phyloP scores from a whole-genome alignment of 2,797 vertebrate species.

The Ptychadena robeensis region DNA sequence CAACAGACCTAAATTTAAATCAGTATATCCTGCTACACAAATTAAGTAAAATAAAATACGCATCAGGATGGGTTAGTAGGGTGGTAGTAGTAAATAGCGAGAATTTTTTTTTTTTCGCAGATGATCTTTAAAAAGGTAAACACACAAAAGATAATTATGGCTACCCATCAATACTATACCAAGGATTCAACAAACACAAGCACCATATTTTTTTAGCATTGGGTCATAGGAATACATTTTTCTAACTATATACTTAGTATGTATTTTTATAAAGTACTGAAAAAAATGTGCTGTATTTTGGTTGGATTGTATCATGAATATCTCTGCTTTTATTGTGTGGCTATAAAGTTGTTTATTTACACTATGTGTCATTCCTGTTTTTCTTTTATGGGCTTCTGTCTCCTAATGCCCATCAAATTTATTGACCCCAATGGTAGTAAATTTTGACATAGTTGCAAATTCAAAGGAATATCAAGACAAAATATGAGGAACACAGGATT shows the following conservation, averaged over 20 bases:
- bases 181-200: neutral
- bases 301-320: neutral
- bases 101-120: too few relatives aligned
- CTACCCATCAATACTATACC: neutral
- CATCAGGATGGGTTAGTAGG: too few relatives aligned
- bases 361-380: neutral
- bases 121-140: neutral
- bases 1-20: too few relatives aligned
- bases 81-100: too few relatives aligned
- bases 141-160: neutral
- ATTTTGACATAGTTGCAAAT: neutral
- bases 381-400: neutral
- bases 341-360: slow-evolving; percentile 10
- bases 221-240: neutral
- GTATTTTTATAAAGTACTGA: neutral
- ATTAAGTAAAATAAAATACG: too few relatives aligned
- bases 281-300: neutral
- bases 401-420: neutral
- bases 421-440: neutral
- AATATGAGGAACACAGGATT: neutral
- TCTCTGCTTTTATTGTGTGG: neutral
- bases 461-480: neutral
- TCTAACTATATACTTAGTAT: neutral
- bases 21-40: too few relatives aligned
- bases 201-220: too few relatives aligned